Conservation (phyloP, 92 coral and sea anemone species). For the Palythoa grandiflora region DNA sequence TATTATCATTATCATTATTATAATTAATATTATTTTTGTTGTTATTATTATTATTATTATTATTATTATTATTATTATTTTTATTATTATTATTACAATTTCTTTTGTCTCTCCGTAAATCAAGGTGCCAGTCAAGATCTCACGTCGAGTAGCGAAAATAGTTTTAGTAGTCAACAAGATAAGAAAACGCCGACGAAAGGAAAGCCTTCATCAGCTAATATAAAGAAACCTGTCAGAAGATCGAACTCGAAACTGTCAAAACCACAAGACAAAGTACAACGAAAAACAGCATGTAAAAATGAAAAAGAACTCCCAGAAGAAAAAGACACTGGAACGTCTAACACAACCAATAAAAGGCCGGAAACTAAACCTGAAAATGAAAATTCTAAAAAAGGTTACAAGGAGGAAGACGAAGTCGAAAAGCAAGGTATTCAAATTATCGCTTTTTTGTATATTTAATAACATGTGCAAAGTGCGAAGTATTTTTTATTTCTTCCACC, state of each 20-base stretch:
- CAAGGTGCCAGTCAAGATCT: conserved; percentile 33
- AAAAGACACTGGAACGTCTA: not conserved
- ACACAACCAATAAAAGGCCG: not conserved
- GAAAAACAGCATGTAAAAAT: conserved; percentile 18
- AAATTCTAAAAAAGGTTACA: not conserved
- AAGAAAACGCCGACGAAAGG: not conserved
- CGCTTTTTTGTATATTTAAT: not conserved
- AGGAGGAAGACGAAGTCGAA: not conserved
- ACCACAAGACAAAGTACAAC: not conserved
- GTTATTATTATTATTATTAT: not conserved
- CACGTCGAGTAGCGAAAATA: conserved; percentile 38
- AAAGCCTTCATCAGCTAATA: not conserved
- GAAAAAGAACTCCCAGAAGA: conserved; percentile 13
- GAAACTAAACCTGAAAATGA: conserved; percentile 1
- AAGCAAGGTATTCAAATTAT: conserved; percentile 23
- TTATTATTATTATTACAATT: not conserved
- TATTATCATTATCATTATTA: too few relatives aligned
- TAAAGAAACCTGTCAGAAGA: conserved; percentile 7
- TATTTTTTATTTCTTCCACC: not conserved
- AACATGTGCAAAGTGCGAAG: not conserved
- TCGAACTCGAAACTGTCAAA: conserved; percentile 14
- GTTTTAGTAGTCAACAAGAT: conserved; percentile 18
- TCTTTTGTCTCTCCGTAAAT: not conserved
- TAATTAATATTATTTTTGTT: too few relatives aligned
- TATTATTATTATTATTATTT: not conserved